phyloP scores from a whole-genome alignment of 1,140 invertebrate genomes.

The Rhopalosiphum padi region DNA sequence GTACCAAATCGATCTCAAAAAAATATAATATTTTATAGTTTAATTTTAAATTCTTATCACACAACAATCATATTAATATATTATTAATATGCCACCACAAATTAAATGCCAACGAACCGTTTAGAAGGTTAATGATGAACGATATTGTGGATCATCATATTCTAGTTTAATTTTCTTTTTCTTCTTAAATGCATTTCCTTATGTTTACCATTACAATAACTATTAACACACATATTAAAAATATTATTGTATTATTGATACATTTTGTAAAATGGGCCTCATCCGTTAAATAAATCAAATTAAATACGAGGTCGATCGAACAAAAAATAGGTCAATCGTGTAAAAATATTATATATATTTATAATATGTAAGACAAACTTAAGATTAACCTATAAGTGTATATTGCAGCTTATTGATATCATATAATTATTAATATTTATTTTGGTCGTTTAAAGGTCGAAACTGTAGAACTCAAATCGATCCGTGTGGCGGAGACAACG shows the following conservation, averaged over 20 bases:
- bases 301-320: not conserved
- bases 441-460: not conserved
- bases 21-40: not conserved
- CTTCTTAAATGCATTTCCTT: no score
- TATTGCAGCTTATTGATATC: not conserved
- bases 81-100: no score
- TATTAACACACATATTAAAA: no score
- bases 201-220: no score
- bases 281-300: no score
- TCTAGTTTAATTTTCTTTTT: no score
- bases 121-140: no score
- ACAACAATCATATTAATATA: not conserved
- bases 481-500: not conserved
- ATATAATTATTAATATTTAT: not conserved
- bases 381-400: no score
- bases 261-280: no score
- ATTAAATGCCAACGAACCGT: no score
- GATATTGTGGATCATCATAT: no score
- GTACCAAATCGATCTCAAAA: not conserved
- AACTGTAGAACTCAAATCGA: constrained; percentile 45
- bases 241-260: no score
- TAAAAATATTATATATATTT: not conserved
- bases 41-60: not conserved
- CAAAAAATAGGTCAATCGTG: not conserved
- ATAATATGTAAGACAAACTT: not conserved